These are phyloP conservation scores for Datnioides undecimradiatus DNA, from an alignment of 2,113 vertebrate genomes.

Conservation along the genomic window DNA sequence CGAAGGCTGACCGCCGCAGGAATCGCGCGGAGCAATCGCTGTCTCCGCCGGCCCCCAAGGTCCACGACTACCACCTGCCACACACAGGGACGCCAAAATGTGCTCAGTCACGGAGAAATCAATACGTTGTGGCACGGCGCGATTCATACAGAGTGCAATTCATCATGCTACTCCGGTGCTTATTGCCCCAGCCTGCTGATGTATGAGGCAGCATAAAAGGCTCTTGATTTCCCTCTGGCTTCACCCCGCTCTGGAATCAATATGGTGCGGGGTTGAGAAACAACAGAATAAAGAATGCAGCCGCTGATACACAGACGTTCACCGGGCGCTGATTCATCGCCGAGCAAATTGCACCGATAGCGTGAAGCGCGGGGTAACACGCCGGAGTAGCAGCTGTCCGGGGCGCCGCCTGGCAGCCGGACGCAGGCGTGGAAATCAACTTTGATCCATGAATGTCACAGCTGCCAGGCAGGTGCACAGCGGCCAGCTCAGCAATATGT, in stretches of 20 bases:
- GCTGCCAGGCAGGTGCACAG: constrained; percentile 25
- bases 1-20: constrained; percentile 21
- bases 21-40: not conserved
- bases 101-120: constrained; percentile 62
- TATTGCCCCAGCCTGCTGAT: constrained; percentile 47
- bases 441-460: constrained; percentile 35
- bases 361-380: not conserved
- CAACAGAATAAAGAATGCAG: constrained; percentile 29
- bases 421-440: constrained; percentile 20
- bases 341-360: constrained; percentile 26
- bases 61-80: constrained; percentile 26
- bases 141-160: constrained; percentile 44
- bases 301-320: constrained; percentile 29
- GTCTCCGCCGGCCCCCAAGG: not conserved
- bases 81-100: constrained; percentile 32
- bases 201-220: constrained; percentile 50
- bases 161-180: constrained; percentile 47
- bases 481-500: not conserved
- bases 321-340: constrained; percentile 22
- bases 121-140: constrained; percentile 39
- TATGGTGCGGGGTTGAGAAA: constrained; percentile 49
- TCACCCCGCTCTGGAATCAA: constrained; percentile 48
- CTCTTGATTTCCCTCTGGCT: constrained; percentile 66
- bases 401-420: not conserved
- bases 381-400: constrained; percentile 3